Evolutionary conservation across 2,888 invertebrate species (phyloP).

Genomic region (Eurytoma californica): DNA sequence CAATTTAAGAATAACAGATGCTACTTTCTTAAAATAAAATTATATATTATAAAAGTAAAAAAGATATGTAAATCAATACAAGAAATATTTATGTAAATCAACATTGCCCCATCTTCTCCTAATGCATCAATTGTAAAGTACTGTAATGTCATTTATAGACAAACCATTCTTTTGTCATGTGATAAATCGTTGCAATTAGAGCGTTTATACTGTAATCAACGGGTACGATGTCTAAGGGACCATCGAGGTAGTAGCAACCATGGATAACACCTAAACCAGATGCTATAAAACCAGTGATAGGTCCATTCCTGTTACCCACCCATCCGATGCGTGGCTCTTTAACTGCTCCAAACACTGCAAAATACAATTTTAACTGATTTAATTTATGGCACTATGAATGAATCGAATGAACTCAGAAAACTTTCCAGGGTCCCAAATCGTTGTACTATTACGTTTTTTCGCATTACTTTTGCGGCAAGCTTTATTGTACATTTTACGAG

Average conservation of each 20-base stretch:
- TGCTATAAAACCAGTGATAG: constrained; percentile 39
- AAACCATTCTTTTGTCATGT: constrained; percentile 59
- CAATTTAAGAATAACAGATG: no score
- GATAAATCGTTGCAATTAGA: constrained; percentile 61
- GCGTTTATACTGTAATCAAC: constrained; percentile 63
- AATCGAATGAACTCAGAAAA: no score
- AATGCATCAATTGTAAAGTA: background rate
- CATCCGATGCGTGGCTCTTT: constrained; percentile 63
- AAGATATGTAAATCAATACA: background rate
- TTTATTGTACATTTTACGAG: no score
- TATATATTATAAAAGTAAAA: no score
- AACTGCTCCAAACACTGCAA: constrained; percentile 21
- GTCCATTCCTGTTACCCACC: constrained; percentile 60
- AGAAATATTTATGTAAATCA: background rate
- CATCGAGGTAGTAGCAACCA: constrained; percentile 32
- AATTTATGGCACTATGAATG: background rate
- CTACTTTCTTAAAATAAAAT: no score
- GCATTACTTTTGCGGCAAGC: no score
- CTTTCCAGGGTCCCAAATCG: no score
- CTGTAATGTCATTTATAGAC: background rate
- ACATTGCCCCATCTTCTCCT: background rate
- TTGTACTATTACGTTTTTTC: no score
- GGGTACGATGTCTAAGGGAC: constrained; percentile 61
- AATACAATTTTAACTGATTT: background rate
- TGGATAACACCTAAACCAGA: constrained; percentile 59